phyloP scores from a whole-genome alignment of 1,140 invertebrate genomes.

The Eupristina koningsbergeri region DNA sequence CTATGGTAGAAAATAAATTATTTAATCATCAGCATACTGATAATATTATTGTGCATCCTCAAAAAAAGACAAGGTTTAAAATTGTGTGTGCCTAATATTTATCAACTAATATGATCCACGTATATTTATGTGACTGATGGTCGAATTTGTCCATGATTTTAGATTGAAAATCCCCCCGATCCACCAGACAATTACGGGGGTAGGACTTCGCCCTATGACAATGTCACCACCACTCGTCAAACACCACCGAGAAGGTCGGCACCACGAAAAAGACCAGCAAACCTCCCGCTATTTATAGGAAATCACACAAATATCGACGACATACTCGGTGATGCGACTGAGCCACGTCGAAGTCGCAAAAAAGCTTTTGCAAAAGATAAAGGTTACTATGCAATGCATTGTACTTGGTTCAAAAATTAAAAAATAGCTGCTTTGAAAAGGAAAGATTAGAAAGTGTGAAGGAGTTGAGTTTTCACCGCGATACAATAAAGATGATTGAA shows the following conservation, averaged over 20 bases:
- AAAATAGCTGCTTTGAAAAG: neutral
- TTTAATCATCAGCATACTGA: too few species aligned
- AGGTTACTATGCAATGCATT: neutral
- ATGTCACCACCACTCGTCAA: conserved; percentile 66
- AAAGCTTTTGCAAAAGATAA: neutral
- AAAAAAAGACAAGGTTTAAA: too few species aligned
- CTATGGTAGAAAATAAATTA: too few species aligned
- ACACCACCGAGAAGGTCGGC: conserved; percentile 57
- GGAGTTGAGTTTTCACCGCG: too few species aligned
- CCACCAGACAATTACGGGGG: conserved; percentile 64
- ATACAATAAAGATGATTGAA: too few species aligned
- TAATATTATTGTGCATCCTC: too few species aligned
- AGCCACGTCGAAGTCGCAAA: conserved; percentile 67
- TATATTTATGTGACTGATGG: too few species aligned
- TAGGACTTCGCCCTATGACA: conserved; percentile 81
- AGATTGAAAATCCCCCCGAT: conserved; percentile 70
- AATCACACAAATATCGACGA: conserved; percentile 88
- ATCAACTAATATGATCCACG: too few species aligned
- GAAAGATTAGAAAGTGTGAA: too few species aligned
- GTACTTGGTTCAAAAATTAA: neutral
- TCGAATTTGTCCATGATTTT: too few species aligned
- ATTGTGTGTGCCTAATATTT: too few species aligned
- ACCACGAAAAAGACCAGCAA: conserved; percentile 64
- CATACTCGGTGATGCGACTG: conserved; percentile 77
- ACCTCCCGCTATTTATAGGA: conserved; percentile 80